Evolutionary conservation across 2,888 invertebrate genomes (phyloP), one percentile per base, ranked within the genome.

Genomic region (Perizoma flavofasciatum): DNA sequence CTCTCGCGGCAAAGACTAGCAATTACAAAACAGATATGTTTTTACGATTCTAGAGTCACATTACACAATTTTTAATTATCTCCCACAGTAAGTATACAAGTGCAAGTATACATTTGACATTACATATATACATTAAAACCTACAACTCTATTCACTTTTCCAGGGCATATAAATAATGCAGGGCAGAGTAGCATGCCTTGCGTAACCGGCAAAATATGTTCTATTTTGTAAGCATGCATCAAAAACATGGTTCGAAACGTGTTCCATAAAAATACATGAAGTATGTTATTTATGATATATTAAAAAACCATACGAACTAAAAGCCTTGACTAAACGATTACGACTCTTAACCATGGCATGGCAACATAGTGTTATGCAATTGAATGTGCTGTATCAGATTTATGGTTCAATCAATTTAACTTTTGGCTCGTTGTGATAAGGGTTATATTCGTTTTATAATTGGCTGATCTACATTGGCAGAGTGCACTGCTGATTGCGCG

Each of bases 311-410:
- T 60, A 61, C 56, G 59, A 68, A 70, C 62, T 46, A 49, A 73
- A 63, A 70, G 69, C 74, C 71, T 77, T 76, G 75, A 73, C 68
- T 71, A 68, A 65, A 67, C 64, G 63, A 57, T 61, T 45, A 62
- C 53, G 59, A 49, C 50, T 65, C 66, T 58, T 63, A 67, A 64
- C 65, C 62, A 68, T 69, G 66, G 65, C 64, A 58, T 66, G 64
- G 66, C 55, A 69, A 69, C 65, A 71, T 68, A 53, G 68, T 61
- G 64, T 77, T 71, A 74, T 75, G 79, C 72, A 78, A 78, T 71
- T 63, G 55, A 60, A 65, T 61, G 63, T 65, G 59, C 65, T 66
- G 66, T 68, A 72, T 72, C 33, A 32, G 6, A 33, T 46, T 47
- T 50, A 54, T 59, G 39, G 43, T 53, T 39, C 6, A 47, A 49